Conservation (phyloP, 2,113 vertebrate species). For the Xyrauchen texanus region DNA sequence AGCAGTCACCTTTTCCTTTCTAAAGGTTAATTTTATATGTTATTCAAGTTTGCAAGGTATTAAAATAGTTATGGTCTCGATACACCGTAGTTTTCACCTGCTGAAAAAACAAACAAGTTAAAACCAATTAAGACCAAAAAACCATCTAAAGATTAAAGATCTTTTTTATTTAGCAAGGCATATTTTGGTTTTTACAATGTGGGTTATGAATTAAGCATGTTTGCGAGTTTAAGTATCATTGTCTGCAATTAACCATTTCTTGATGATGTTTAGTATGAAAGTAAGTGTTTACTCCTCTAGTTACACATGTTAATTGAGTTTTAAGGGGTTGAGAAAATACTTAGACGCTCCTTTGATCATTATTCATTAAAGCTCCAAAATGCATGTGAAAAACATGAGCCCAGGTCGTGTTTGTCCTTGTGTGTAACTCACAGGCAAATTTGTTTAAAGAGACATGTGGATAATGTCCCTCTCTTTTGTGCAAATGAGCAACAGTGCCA, state of each 20-base stretch:
- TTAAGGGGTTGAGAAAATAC: conserved; percentile 18
- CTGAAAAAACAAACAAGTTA: too few relatives aligned
- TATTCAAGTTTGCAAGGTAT: conserved; percentile 35
- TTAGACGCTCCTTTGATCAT: conserved; percentile 41
- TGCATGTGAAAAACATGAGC: background rate
- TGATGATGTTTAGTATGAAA: conserved; percentile 13
- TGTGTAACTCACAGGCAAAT: background rate
- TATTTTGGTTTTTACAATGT: background rate
- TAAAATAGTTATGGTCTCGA: conserved; percentile 3
- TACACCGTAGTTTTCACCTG: background rate
- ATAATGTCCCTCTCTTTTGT: conserved; percentile 11
- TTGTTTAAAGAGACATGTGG: conserved; percentile 21
- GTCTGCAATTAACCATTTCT: background rate
- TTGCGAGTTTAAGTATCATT: background rate
- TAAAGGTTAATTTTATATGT: conserved; percentile 46
- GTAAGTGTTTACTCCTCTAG: background rate
- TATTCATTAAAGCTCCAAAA: conserved; percentile 40
- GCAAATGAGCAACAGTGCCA: conserved; percentile 10
- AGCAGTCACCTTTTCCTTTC: conserved; percentile 44
- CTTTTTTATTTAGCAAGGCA: background rate
- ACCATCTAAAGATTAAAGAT: background rate
- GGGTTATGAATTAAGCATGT: background rate
- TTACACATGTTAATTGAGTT: conserved; percentile 32
- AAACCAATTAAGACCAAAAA: background rate
- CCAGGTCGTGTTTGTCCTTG: background rate